Evolutionary conservation across 2,797 vertebrate species (phyloP).

Genomic region (Denticeps clupeoides): DNA sequence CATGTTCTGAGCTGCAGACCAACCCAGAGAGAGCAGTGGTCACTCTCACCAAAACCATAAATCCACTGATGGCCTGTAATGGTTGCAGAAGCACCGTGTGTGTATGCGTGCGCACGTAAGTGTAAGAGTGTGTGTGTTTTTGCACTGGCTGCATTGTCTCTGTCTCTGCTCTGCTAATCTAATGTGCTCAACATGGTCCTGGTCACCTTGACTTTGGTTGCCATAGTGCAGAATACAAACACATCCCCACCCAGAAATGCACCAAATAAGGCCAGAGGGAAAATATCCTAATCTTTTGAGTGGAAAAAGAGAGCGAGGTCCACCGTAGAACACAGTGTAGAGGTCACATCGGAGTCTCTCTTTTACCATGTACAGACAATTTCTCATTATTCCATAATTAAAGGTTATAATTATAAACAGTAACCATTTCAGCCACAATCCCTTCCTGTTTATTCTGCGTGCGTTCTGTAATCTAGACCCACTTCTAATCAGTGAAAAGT

Average conservation of each 20-base stretch:
- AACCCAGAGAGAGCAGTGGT: conserved; percentile 31
- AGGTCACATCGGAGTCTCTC: conserved; percentile 49
- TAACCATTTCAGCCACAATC: too few species aligned
- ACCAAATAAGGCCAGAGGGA: conserved; percentile 66
- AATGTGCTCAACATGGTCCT: conserved; percentile 71
- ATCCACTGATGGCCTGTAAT: too few species aligned
- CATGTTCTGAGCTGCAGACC: conserved; percentile 23
- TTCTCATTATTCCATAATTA: too few species aligned
- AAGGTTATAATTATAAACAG: too few species aligned
- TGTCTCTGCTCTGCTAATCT: conserved; percentile 66
- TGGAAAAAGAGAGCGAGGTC: conserved; percentile 50
- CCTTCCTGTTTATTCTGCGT: too few species aligned
- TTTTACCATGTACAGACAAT: too few species aligned
- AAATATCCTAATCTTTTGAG: conserved; percentile 60
- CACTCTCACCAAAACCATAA: conserved; percentile 62
- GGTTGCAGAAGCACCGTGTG: too few species aligned
- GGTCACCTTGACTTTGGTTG: conserved; percentile 80
- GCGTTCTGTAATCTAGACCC: conserved; percentile 55
- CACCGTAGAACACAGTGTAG: conserved; percentile 46
- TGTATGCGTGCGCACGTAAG: too few species aligned
- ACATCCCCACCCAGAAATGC: conserved; percentile 72
- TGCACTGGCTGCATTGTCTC: conserved; percentile 68
- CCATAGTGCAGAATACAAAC: conserved; percentile 70
- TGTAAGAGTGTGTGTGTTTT: conserved; percentile 57
- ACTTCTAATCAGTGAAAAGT: conserved; percentile 60